Evolutionary conservation across 92 coral and sea anemone species (phyloP).

Genomic region (Anthopleura xanthogrammica): DNA sequence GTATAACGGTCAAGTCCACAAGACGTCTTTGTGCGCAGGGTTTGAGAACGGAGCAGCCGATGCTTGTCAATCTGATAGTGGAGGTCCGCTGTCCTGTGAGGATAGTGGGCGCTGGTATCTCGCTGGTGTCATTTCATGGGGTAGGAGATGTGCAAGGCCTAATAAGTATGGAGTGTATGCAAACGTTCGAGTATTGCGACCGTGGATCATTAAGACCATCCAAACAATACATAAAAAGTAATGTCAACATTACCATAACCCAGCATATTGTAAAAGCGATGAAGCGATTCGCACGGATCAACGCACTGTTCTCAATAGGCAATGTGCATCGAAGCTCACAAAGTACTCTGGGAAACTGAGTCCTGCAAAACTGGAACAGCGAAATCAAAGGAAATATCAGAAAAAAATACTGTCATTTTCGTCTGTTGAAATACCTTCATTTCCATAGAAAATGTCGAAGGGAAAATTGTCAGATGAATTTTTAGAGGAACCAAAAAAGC

Average conservation of each 20-base stretch:
- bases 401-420: no score
- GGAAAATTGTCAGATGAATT: no score
- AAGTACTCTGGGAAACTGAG: no score
- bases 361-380: no score
- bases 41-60: constrained; percentile 48
- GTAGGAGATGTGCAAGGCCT: constrained; percentile 51
- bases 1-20: constrained; percentile 53
- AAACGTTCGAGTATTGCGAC: constrained; percentile 33
- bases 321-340: no score
- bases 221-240: not conserved
- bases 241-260: not conserved
- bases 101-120: constrained; percentile 60
- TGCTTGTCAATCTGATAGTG: constrained; percentile 69
- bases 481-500: no score
- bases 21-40: constrained; percentile 58
- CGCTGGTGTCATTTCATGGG: constrained; percentile 66
- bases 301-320: no score
- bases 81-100: constrained; percentile 66
- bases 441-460: no score
- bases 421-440: no score
- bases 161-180: constrained; percentile 65
- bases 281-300: no score
- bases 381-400: no score
- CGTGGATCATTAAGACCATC: constrained; percentile 44
- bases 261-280: no score